Percentiles rank a stretch among this genome's conserved stretches.
Conservation (phyloP, 1,140 invertebrate species). For the Macrobrachium rosenbergii region DNA sequence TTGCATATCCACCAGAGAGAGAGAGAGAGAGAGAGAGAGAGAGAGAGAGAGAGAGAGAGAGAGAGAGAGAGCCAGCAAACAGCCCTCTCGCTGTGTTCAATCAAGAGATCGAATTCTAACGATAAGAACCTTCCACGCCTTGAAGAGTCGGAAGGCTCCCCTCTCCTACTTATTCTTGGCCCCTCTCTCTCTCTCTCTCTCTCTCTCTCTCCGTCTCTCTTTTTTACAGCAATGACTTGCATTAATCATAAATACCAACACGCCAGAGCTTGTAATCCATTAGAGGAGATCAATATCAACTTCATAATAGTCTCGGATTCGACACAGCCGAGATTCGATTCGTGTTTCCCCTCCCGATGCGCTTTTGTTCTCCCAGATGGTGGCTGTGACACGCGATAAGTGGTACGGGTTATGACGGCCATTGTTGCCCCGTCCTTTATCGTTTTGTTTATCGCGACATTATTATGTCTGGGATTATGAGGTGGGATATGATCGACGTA, state of each 20-base stretch:
- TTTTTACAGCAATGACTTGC: conserved; percentile 38
- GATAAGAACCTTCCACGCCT: not conserved
- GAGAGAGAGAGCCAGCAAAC: conserved; percentile 10
- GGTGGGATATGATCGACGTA: conserved; percentile 35
- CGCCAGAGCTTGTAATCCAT: conserved; percentile 45
- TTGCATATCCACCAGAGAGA: not conserved
- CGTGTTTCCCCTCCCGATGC: conserved; percentile 46
- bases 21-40: conserved; percentile 18
- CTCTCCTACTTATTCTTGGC: not conserved
- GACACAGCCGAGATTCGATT: conserved; percentile 49
- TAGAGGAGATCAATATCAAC: conserved; percentile 51
- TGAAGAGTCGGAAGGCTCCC: not conserved
- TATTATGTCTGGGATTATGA: conserved; percentile 42
- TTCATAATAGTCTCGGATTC: conserved; percentile 54
- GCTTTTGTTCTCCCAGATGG: conserved; percentile 35
- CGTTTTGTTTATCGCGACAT: conserved; percentile 51
- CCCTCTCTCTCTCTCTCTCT: conserved; percentile 2
- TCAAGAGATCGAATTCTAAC: not conserved
- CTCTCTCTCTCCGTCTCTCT: conserved; percentile 13
- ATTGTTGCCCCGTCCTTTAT: conserved; percentile 39
- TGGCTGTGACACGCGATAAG: conserved; percentile 43
- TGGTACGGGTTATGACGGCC: conserved; percentile 46
- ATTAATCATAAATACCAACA: conserved; percentile 57
- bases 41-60: conserved; percentile 20
- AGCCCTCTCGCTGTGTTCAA: not conserved